Percentiles rank a stretch among this genome's conserved stretches.
These are phyloP conservation scores for Turnix velox DNA, from an alignment of 2,113 vertebrate species.

Conservation along the genomic window DNA sequence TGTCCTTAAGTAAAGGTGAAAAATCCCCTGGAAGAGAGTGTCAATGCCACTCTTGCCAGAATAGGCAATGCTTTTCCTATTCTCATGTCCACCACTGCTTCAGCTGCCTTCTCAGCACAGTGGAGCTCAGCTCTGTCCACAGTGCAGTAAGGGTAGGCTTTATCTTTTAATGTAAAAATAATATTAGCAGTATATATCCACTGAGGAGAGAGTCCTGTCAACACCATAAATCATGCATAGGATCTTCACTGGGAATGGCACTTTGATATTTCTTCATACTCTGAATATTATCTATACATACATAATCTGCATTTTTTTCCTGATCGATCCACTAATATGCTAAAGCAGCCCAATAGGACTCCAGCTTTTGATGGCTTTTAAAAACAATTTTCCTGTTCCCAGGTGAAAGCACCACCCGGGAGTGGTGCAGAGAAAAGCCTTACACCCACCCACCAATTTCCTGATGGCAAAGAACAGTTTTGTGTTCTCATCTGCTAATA, in stretches of 20 bases:
- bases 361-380: neutral
- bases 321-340: neutral
- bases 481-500: neutral
- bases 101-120: neutral
- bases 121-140: accelerated
- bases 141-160: neutral
- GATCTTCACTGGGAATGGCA: neutral
- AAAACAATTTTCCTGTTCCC: neutral
- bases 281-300: neutral
- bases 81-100: neutral
- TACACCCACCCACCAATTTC: neutral
- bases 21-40: neutral
- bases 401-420: neutral
- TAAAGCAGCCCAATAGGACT: neutral
- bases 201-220: neutral
- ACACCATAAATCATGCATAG: neutral
- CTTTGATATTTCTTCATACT: neutral
- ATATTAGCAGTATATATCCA: neutral
- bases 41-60: neutral
- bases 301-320: neutral
- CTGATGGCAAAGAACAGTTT: neutral
- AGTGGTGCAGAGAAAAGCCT: neutral
- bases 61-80: neutral
- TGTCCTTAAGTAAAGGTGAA: neutral
- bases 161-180: neutral